Percentiles rank a stretch among this genome's conserved stretches.
Conservation (phyloP, 2,113 vertebrate species). For the Todiramphus chloris region DNA sequence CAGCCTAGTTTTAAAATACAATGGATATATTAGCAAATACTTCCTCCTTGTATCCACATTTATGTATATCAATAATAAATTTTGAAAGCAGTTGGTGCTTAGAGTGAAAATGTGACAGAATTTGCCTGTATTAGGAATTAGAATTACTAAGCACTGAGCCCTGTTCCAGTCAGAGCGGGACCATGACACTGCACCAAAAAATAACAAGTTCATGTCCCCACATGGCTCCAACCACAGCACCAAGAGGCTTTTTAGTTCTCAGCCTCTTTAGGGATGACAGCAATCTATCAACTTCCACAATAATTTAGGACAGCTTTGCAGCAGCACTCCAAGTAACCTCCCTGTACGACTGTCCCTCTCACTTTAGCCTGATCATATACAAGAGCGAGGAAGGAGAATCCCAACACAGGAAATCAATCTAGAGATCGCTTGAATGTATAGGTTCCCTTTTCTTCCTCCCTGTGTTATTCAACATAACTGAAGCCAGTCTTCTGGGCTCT, state of each 20-base stretch:
- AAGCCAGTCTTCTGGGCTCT: neutral
- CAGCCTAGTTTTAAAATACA: neutral
- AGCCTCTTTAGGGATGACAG: neutral
- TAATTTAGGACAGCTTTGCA: neutral
- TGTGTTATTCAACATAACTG: neutral
- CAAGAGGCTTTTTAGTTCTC: neutral
- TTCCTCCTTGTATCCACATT: neutral
- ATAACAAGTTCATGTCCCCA: neutral
- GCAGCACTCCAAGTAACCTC: neutral
- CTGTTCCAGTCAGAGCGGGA: neutral
- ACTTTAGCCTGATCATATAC: neutral
- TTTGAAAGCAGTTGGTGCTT: neutral
- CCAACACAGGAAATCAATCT: neutral
- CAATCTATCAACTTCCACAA: neutral
- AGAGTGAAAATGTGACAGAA: neutral
- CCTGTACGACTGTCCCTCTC: neutral
- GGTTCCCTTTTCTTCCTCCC: neutral
- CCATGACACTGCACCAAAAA: neutral
- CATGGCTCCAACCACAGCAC: accelerated
- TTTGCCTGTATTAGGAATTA: neutral
- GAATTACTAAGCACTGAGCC: neutral
- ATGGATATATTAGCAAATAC: neutral
- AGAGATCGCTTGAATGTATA: neutral
- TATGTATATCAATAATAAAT: neutral
- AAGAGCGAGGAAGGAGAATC: neutral